phyloP scores from a whole-genome alignment of 2,797 vertebrate species.

The Triplophysa bombifrons region DNA sequence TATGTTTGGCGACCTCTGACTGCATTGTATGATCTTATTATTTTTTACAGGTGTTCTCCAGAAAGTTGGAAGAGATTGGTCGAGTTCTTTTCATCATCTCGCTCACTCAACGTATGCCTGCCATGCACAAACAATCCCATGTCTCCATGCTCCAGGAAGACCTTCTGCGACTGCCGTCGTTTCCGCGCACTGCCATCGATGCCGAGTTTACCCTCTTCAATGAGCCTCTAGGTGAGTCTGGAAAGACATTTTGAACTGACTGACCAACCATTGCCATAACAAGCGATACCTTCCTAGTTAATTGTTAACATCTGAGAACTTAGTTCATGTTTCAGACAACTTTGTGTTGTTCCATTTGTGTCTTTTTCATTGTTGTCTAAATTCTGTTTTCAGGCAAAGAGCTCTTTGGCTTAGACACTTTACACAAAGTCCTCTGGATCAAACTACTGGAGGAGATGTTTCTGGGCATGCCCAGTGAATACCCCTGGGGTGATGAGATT shows the following conservation, averaged over 20 bases:
- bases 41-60: slow-evolving; percentile 87
- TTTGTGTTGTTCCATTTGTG: too few species aligned
- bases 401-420: slow-evolving; percentile 94
- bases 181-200: slow-evolving; percentile 94
- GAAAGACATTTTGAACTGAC: background rate
- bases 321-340: too few species aligned
- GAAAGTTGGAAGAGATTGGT: slow-evolving; percentile 97
- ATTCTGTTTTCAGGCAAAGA: slow-evolving; percentile 84
- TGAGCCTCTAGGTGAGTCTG: slow-evolving; percentile 86
- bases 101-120: slow-evolving; percentile 92
- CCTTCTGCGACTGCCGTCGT: slow-evolving; percentile 94
- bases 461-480: slow-evolving; percentile 98
- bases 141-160: slow-evolving; percentile 98
- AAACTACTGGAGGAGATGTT: slow-evolving; percentile 99
- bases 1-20: background rate
- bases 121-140: slow-evolving; percentile 95
- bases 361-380: slow-evolving; percentile 13
- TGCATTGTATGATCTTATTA: background rate
- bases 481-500: slow-evolving; percentile 98
- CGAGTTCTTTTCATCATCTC: slow-evolving; percentile 96
- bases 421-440: slow-evolving; percentile 98
- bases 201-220: slow-evolving; percentile 97
- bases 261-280: too few species aligned
- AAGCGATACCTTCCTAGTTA: too few species aligned
- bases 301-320: too few species aligned